phyloP scores from a whole-genome alignment of 2,888 invertebrate genomes.

The Agrochola circellaris region DNA sequence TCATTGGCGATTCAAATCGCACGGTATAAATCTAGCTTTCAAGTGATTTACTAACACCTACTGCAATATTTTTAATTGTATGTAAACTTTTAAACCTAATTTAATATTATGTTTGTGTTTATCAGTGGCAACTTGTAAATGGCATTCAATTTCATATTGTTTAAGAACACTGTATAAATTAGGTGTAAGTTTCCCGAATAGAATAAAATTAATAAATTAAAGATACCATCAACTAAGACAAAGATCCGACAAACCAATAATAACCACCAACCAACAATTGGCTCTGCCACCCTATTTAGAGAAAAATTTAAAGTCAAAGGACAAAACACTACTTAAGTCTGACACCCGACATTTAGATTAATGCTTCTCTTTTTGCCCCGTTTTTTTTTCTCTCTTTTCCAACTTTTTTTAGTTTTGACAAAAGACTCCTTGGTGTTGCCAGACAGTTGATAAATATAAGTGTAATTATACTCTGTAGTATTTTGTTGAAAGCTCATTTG shows the following conservation, averaged over 20 bases:
- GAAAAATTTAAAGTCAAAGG: slow-evolving; percentile 76
- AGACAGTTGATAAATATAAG: slow-evolving; percentile 86
- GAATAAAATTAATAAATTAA: neutral
- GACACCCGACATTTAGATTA: slow-evolving; percentile 81
- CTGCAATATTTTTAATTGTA: too few relatives aligned
- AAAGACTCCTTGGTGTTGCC: slow-evolving; percentile 68
- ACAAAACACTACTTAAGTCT: slow-evolving; percentile 81
- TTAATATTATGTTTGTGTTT: too few relatives aligned
- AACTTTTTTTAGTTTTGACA: slow-evolving; percentile 68
- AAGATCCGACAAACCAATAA: slow-evolving; percentile 29
- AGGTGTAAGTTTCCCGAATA: too few relatives aligned
- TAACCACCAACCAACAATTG: slow-evolving; percentile 38
- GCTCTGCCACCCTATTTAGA: slow-evolving; percentile 66
- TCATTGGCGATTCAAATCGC: neutral
- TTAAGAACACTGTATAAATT: too few relatives aligned
- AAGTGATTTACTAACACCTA: neutral
- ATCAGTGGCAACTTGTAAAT: too few relatives aligned
- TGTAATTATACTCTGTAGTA: slow-evolving; percentile 85
- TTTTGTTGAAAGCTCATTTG: slow-evolving; percentile 89
- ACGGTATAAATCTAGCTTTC: neutral
- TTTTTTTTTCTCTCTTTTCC: slow-evolving; percentile 54
- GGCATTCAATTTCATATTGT: too few relatives aligned
- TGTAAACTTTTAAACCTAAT: neutral
- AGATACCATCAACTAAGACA: neutral
- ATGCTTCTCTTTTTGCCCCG: slow-evolving; percentile 77